Conservation (phyloP, 2,888 invertebrate species). For the Leucoptera coffeella region DNA sequence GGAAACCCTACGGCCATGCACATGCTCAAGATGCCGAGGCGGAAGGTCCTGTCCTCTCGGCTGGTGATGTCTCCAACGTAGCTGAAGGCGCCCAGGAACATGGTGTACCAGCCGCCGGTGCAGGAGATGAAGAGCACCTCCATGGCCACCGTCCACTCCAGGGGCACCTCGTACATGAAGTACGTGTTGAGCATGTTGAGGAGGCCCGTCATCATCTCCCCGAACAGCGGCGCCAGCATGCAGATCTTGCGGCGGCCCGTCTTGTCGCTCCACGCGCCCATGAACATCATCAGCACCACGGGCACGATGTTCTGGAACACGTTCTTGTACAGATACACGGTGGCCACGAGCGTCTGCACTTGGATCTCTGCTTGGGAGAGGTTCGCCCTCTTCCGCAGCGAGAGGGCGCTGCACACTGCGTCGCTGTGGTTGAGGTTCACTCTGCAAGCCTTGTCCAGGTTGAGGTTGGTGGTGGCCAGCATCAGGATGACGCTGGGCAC, state of each 20-base stretch:
- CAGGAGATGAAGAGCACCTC: constrained; percentile 47
- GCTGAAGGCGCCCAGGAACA: constrained; percentile 53
- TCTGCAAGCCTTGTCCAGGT: constrained; percentile 78
- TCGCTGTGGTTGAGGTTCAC: constrained; percentile 69
- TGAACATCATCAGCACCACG: constrained; percentile 45
- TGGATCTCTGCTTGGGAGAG: constrained; percentile 60
- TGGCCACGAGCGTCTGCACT: constrained; percentile 53
- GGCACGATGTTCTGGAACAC: constrained; percentile 49
- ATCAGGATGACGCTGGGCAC: constrained; percentile 62
- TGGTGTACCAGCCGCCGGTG: constrained; percentile 52
- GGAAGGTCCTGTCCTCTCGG: constrained; percentile 49
- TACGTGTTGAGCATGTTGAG: constrained; percentile 48
- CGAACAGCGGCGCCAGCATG: constrained; percentile 50
- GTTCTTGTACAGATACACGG: constrained; percentile 50
- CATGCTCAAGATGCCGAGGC: constrained; percentile 49
- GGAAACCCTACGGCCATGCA: constrained; percentile 46
- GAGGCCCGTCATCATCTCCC: constrained; percentile 43
- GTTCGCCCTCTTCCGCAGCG: constrained; percentile 61
- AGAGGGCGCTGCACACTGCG: constrained; percentile 65
- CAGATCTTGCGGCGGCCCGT: constrained; percentile 53
- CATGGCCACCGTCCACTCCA: constrained; percentile 46
- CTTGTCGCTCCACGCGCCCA: constrained; percentile 60
- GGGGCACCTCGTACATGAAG: constrained; percentile 45
- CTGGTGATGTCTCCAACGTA: constrained; percentile 56
- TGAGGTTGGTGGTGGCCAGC: constrained; percentile 75